Evolutionary conservation across 2,113 vertebrate genomes (phyloP).

Genomic region (Aspiorhynchus laticeps): DNA sequence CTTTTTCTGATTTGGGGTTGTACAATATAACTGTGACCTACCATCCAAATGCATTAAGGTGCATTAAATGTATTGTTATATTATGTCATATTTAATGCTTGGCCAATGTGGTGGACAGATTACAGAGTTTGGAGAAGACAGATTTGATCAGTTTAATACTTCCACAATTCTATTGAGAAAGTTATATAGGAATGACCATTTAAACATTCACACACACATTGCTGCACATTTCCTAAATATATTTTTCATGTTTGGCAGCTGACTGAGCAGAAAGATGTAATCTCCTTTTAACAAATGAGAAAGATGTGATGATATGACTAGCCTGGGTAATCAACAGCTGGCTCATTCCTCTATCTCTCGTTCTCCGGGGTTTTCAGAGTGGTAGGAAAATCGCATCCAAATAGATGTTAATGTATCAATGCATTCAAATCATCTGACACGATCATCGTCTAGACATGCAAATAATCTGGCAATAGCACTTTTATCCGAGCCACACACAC

Average conservation of each 20-base stretch:
- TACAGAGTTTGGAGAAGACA: neutral
- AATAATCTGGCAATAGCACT: slow-evolving; percentile 23
- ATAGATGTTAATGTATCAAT: slow-evolving; percentile 33
- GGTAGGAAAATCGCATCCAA: neutral
- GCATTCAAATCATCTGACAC: slow-evolving; percentile 32
- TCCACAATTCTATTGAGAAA: neutral
- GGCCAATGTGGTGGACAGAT: neutral
- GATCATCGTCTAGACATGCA: slow-evolving; percentile 14
- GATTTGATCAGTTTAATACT: neutral
- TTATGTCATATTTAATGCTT: neutral
- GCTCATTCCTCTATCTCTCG: slow-evolving; percentile 3
- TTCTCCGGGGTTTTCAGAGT: neutral
- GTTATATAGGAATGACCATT: neutral
- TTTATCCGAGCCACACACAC: neutral
- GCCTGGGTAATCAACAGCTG: slow-evolving; percentile 48
- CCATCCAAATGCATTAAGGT: neutral
- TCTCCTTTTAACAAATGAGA: slow-evolving; percentile 54
- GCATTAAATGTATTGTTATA: too few relatives aligned
- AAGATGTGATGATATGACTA: slow-evolving; percentile 49
- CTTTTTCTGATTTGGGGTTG: too few relatives aligned
- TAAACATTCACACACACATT: neutral
- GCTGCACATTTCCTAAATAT: slow-evolving; percentile 36
- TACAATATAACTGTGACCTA: neutral
- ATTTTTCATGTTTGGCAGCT: slow-evolving; percentile 60
- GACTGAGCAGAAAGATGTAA: slow-evolving; percentile 58